Evolutionary conservation across 2,888 invertebrate genomes (phyloP), one percentile per base, ranked within the genome.

Genomic region (Achlya flavicornis): DNA sequence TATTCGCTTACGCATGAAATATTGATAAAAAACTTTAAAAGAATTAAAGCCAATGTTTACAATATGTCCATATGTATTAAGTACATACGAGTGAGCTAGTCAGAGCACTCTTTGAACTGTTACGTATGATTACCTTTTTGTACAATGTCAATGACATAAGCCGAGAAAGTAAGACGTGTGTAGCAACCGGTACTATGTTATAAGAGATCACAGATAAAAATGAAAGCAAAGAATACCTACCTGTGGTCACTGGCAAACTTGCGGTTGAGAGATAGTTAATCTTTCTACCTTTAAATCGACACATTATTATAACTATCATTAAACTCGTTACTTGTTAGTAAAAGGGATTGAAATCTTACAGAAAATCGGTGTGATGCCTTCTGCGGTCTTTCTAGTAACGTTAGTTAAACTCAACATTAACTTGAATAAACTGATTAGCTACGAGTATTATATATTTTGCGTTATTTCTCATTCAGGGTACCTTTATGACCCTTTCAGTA

Each of bases 101-200:
- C 53, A 19, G 8, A 53, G 53, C 53, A 53, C 53, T 57, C 60
- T 32, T 57, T 57, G 53, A 63, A 43, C 53, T 43, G 32, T 57
- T 57, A 63, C 61, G 64, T 58, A 64, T 57, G 58, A 69, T 66
- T 63, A 61, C 63, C 64, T 68, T 67, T 70, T 71, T 76, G 46
- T 35, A 41, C 81, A 83, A 84, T 84, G 85, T 85, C 85, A 86
- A 81, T 84, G 86, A 87, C 86, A 84, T 85, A 84, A 80, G 78
- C 68, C 69, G 71, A 83, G 89, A 89, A 90, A 89, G 89, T 84
- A 77, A 72, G 70, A 75, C 73, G 74, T 77, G 74, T 80, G 71
- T 73, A 67, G 61, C 70, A 80, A 81, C 81, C 78, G 76, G 81
- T 81, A 77, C 65, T 74, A 71, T 78, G 81, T 81, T 79, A 80